These are phyloP conservation scores for Gallinago nigripennis DNA, from an alignment of 2,797 vertebrate genomes.

Conservation along the genomic window DNA sequence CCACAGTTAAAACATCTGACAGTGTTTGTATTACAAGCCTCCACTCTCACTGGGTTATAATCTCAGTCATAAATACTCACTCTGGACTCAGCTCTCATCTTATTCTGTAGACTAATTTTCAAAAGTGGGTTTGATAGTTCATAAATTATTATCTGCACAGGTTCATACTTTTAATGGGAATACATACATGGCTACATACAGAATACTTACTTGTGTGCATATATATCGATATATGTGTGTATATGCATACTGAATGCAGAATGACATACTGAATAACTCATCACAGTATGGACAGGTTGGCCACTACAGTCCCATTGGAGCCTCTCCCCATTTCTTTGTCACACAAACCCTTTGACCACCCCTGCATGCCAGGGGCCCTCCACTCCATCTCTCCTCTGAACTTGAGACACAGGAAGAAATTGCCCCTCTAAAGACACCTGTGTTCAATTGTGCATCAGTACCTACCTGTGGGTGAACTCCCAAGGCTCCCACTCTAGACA, in stretches of 20 bases:
- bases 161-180: not conserved
- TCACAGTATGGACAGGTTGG: not conserved
- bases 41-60: not conserved
- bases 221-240: not conserved
- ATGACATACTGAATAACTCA: not conserved
- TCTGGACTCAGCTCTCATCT: not conserved
- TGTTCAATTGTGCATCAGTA: not conserved
- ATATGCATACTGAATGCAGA: not conserved
- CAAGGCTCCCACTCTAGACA: not conserved
- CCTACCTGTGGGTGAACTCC: not conserved
- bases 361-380: not conserved
- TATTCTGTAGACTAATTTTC: not conserved
- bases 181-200: not conserved
- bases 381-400: not conserved
- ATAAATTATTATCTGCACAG: not conserved
- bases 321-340: not conserved
- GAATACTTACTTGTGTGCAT: not conserved
- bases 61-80: slow-evolving; percentile 10
- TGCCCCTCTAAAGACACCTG: rapidly evolving
- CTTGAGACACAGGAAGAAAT: not conserved
- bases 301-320: not conserved
- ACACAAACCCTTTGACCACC: not conserved
- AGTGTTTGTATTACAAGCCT: not conserved
- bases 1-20: not conserved
- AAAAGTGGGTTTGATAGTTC: not conserved